phyloP scores from a whole-genome alignment of 1,140 invertebrate species.

The Diabrotica virgifera region DNA sequence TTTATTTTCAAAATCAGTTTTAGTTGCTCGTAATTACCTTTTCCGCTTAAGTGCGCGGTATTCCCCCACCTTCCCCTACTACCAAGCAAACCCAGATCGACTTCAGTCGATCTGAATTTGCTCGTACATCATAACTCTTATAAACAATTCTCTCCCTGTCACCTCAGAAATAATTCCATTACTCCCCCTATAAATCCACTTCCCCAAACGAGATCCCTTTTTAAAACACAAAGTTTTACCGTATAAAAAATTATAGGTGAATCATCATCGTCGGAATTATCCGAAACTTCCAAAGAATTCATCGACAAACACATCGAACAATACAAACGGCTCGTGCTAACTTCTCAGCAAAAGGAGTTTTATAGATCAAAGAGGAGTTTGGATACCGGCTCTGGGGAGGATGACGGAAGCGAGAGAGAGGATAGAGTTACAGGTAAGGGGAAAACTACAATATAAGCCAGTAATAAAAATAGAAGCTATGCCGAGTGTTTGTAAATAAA shows the following conservation, averaged over 20 bases:
- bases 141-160: conserved; percentile 1
- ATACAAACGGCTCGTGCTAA: conserved; percentile 32
- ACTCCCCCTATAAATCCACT: conserved; percentile 9
- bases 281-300: conserved; percentile 26
- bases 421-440: no score
- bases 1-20: no score
- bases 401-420: no score
- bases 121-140: background rate
- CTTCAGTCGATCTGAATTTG: background rate
- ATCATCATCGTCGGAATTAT: conserved; percentile 11
- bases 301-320: conserved; percentile 36
- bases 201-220: no score
- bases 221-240: no score
- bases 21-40: no score
- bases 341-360: conserved; percentile 18
- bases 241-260: background rate
- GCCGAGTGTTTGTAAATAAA: no score
- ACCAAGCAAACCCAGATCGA: no score
- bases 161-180: background rate
- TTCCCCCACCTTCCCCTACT: no score
- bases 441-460: no score
- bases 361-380: conserved; percentile 29
- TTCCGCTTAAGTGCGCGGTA: no score
- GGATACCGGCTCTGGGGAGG: background rate
- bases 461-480: no score